phyloP scores from a whole-genome alignment of 2,888 invertebrate species.

The Nematopogon swammerdamellus region DNA sequence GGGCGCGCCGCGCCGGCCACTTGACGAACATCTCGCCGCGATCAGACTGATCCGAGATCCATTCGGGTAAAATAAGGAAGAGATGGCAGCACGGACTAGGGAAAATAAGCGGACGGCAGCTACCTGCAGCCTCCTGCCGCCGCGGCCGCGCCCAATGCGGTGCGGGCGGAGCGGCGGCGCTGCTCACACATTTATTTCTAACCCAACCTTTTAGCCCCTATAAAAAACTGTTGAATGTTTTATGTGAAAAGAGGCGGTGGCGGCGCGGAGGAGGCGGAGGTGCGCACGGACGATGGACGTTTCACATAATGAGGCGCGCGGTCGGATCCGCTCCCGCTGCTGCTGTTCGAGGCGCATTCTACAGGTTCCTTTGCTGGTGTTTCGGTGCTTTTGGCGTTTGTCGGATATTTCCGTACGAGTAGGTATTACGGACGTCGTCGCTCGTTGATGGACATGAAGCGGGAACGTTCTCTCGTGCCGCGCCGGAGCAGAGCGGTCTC shows the following conservation, averaged over 20 bases:
- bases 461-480: background rate
- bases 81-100: background rate
- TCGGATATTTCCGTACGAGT: background rate
- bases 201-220: background rate
- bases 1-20: too few species aligned
- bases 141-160: too few species aligned
- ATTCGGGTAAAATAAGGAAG: background rate
- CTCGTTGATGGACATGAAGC: background rate
- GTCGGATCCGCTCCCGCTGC: too few species aligned
- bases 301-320: too few species aligned
- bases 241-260: background rate
- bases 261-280: background rate
- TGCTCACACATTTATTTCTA: background rate
- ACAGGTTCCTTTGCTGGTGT: background rate
- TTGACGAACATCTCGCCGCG: too few species aligned
- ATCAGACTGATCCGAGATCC: background rate
- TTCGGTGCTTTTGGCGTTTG: background rate
- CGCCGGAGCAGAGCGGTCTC: too few species aligned
- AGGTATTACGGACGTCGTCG: background rate
- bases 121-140: too few species aligned
- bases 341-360: background rate
- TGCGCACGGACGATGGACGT: too few species aligned
- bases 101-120: too few species aligned
- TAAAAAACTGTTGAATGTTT: background rate
- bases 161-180: background rate